phyloP scores from a whole-genome alignment of 2,113 vertebrate species.

The Gopherus flavomarginatus region DNA sequence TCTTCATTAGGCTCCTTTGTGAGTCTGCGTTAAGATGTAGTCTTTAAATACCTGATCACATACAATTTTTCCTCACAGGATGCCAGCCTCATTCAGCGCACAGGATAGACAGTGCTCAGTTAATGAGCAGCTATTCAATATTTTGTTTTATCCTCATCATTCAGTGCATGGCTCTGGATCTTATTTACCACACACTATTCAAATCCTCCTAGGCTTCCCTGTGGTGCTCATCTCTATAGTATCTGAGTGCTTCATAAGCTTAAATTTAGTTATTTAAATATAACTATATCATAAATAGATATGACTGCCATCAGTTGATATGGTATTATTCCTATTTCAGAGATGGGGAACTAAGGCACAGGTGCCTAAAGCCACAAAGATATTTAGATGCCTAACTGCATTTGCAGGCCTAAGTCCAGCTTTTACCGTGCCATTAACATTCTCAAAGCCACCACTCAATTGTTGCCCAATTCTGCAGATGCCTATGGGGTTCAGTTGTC shows the following conservation, averaged over 20 bases:
- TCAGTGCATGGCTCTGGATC: background rate
- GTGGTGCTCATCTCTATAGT: background rate
- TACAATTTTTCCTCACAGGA: background rate
- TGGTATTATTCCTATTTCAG: background rate
- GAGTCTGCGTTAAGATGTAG: fast-evolving
- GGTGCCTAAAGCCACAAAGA: too few species aligned
- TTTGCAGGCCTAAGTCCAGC: too few species aligned
- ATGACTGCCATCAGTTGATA: too few species aligned
- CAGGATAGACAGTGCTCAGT: background rate
- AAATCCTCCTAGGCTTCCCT: background rate
- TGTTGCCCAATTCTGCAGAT: too few species aligned
- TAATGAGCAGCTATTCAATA: background rate
- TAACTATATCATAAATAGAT: too few species aligned
- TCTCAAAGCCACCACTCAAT: too few species aligned
- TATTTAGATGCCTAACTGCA: too few species aligned
- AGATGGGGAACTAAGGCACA: background rate
- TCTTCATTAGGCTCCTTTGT: background rate
- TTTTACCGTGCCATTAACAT: too few species aligned
- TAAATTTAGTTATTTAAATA: background rate
- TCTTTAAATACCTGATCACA: fast-evolving
- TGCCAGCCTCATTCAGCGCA: background rate
- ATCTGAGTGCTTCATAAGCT: background rate
- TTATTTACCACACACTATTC: background rate
- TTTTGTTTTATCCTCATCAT: background rate
- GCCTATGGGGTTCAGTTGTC: too few species aligned